phyloP scores from a whole-genome alignment of 2,888 invertebrate species.

The Orthonychiurus folsomi region DNA sequence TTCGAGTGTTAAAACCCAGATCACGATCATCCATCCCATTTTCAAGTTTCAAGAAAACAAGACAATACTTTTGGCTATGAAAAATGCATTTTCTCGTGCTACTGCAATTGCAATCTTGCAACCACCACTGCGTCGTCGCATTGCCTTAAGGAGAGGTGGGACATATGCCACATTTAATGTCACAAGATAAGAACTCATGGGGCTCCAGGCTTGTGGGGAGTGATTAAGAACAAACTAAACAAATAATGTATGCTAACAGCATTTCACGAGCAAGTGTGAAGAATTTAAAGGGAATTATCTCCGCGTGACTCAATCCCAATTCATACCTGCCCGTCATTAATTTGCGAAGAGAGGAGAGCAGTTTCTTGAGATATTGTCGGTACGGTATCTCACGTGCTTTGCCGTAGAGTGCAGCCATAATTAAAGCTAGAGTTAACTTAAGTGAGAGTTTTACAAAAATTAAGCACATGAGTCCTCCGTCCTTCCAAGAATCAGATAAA shows the following conservation, averaged over 20 bases:
- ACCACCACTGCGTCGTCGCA: too few species aligned
- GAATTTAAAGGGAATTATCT: not conserved
- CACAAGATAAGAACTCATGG: too few species aligned
- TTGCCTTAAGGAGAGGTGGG: too few species aligned
- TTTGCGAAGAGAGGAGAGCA: not conserved
- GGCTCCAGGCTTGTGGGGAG: too few species aligned
- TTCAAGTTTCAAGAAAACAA: too few species aligned
- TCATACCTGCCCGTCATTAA: not conserved
- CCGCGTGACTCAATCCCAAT: not conserved
- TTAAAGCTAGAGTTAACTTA: not conserved
- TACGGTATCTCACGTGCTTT: not conserved
- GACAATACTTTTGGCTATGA: too few species aligned
- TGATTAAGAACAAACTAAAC: not conserved
- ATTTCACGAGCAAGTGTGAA: not conserved
- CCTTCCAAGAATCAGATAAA: not conserved
- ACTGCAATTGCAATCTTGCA: too few species aligned
- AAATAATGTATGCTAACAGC: not conserved
- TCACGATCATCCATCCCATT: too few species aligned
- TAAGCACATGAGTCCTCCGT: too few species aligned
- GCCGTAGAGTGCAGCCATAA: not conserved
- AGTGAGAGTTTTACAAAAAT: conserved; percentile 1
- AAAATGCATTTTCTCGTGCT: too few species aligned
- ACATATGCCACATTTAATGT: too few species aligned
- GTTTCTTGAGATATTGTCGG: not conserved
- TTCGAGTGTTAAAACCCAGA: too few species aligned